These are phyloP conservation scores for Trichopria drosophilae DNA, from an alignment of 2,888 invertebrate genomes.

Conservation along the genomic window DNA sequence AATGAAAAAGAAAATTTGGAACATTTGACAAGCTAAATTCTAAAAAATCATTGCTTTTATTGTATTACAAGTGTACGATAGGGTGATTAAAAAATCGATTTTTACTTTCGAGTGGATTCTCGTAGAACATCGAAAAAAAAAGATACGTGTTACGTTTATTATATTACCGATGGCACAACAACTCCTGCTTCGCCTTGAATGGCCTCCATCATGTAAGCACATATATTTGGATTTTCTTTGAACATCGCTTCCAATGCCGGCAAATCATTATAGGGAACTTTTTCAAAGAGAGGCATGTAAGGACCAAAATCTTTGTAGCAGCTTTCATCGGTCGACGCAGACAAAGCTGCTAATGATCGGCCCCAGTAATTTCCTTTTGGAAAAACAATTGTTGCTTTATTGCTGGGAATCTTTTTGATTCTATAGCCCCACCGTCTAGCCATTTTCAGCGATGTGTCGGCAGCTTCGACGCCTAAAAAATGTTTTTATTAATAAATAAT, in stretches of 20 bases:
- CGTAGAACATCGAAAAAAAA: too few species aligned
- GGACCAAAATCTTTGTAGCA: slow-evolving; percentile 76
- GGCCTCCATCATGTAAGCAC: slow-evolving; percentile 85
- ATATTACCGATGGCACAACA: slow-evolving; percentile 64
- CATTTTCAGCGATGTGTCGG: slow-evolving; percentile 78
- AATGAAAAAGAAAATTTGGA: too few species aligned
- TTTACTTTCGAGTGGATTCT: too few species aligned
- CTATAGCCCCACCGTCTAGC: slow-evolving; percentile 82
- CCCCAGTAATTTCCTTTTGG: slow-evolving; percentile 84
- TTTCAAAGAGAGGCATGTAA: slow-evolving; percentile 75
- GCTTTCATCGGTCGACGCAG: slow-evolving; percentile 74
- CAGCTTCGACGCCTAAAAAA: slow-evolving; percentile 73
- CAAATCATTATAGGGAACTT: slow-evolving; percentile 76
- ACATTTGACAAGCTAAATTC: too few species aligned
- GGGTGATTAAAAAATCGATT: too few species aligned
- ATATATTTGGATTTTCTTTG: slow-evolving; percentile 67
- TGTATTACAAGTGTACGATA: too few species aligned
- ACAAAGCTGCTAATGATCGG: slow-evolving; percentile 77
- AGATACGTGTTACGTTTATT: too few species aligned
- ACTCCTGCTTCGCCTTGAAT: slow-evolving; percentile 88
- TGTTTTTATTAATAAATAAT: too few species aligned
- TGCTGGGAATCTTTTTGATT: slow-evolving; percentile 70
- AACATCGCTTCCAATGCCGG: slow-evolving; percentile 65
- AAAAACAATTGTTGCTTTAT: slow-evolving; percentile 74
- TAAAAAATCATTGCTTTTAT: too few species aligned